Evolutionary conservation across 2,797 vertebrate genomes (phyloP).

Genomic region (Leptoclinus maculatus): DNA sequence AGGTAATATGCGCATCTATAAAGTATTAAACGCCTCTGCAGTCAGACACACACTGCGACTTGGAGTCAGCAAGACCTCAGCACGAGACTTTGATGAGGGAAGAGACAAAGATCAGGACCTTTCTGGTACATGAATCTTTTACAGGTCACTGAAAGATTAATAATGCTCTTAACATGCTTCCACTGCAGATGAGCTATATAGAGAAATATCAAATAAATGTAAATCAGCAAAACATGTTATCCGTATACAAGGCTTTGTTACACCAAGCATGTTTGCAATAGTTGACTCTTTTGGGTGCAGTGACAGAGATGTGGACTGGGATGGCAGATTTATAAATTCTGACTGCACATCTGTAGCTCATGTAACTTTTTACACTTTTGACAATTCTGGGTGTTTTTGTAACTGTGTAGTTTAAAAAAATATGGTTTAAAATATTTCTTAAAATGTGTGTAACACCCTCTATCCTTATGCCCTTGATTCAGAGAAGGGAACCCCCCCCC

Average conservation of each 20-base stretch:
- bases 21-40: conserved; percentile 10
- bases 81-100: conserved; percentile 23
- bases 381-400: background rate
- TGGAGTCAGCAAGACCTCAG: conserved; percentile 13
- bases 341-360: too few relatives aligned
- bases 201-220: background rate
- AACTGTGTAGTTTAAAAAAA: background rate
- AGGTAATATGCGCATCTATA: background rate
- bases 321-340: background rate
- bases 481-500: too few relatives aligned
- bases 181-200: background rate
- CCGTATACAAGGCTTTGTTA: conserved; percentile 2
- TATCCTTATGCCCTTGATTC: too few relatives aligned
- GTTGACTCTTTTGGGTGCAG: background rate
- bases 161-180: conserved; percentile 44
- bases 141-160: conserved; percentile 68
- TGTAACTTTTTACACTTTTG: background rate
- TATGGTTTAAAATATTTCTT: too few relatives aligned
- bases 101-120: conserved; percentile 46
- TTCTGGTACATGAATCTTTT: conserved; percentile 65
- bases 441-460: too few relatives aligned
- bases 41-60: background rate
- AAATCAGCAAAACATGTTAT: background rate
- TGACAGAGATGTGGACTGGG: background rate
- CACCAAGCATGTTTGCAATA: background rate